Base-by-base conservation (phyloP, 2,113 vertebrate genomes). In the Nipponia nippon region DNA sequence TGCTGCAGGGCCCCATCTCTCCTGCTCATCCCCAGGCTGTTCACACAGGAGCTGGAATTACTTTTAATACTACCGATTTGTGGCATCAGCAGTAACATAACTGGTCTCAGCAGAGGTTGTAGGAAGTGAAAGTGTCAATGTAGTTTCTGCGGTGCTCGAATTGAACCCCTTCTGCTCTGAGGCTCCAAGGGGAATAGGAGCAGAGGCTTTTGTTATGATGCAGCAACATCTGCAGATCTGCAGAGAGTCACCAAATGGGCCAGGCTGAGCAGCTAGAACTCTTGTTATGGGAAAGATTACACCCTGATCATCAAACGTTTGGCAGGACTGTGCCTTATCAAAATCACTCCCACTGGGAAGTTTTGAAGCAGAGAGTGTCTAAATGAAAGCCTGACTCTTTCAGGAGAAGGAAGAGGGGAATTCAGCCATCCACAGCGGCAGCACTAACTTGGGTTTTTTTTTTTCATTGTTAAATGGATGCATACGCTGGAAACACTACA, bases 401-500 rank as follows among this genome's bases (percentile, higher is more conserved):
- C 52, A 82, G 71, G 77, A 93, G 84, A 59, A 83, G 79, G 46
- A 96, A 76, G 56, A 89, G 47, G 25, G 13, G 80, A 92, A 53
- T 94, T 94, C 75, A 95, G 20, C 75, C 36, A 86, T 94, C 71
- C 80, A 36, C 87, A 89, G 84, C 95, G 81, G 91, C 93, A 94
- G 63, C 42, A 46, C 58, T 95, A 82, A 89, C 59, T 93, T 79
- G 61, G 20, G 7, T 13, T 22, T 66, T 32, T 19, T 89, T 87
- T 88, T 84, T 84, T 52, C 25, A 49, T 95, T 93, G 91, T 96
- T 96, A 97, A 97, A 89, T 96, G 76, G 66, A 94, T 94, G 79
- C 93, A 94, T 94, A 91, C 55, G 23, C 94, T 97, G 96, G 96
- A 97, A 95, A 87, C 76, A 59, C 83, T 96, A 88, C 96, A 95